Base-by-base conservation (phyloP, 2,113 vertebrate genomes). In the Quiscalus mexicanus region DNA sequence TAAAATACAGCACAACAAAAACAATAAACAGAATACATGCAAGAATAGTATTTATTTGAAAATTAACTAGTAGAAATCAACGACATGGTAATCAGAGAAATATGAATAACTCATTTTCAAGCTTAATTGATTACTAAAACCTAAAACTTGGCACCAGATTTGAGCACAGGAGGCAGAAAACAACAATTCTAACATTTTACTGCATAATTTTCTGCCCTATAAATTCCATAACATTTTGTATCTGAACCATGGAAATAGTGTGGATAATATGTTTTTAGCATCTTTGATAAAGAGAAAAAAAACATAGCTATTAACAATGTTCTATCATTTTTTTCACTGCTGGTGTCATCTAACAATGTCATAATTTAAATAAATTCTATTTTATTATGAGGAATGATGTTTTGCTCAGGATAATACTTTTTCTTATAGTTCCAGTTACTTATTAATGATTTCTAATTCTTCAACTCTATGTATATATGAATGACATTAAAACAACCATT, bases 141-240 rank as follows among this genome's bases (percentile, higher is more conserved):
- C 69, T 79, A 77, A 83, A 74, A 62, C 28, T 49, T 89, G 52
- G 70, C 62, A 94, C 18, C 19, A 84, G 42, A 87, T 89, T 81
- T 88, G 71, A 87, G 77, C 37, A 89, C 20, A 89, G 49, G 59
- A 93, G 35, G 56, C 37, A 92, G 80, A 93, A 83, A 78, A 21
- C 10, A 86, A 33, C 41, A 70, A 24, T 80, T 92, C 22, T 59
- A 56, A 33, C 47, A 78, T 42, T 89, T 71, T 75, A 67, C 17
- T 75, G 67, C 27, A 53, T 80, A 70, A 93, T 95, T 93, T 95
- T 94, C 76, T 89, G 74, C 49, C n/a, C 58, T 60, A 78, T 89
- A 62, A 97, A 83, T 45, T 67, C 37, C 10, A 10, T 63, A 79
- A 75, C 3, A 23, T 93, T 90, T 90, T 95, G 25, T 50, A 53